Percentiles rank a stretch among this genome's conserved stretches.
These are phyloP conservation scores for Zoanthus sansibaricus DNA, from an alignment of 92 coral and sea anemone genomes.

Conservation along the genomic window DNA sequence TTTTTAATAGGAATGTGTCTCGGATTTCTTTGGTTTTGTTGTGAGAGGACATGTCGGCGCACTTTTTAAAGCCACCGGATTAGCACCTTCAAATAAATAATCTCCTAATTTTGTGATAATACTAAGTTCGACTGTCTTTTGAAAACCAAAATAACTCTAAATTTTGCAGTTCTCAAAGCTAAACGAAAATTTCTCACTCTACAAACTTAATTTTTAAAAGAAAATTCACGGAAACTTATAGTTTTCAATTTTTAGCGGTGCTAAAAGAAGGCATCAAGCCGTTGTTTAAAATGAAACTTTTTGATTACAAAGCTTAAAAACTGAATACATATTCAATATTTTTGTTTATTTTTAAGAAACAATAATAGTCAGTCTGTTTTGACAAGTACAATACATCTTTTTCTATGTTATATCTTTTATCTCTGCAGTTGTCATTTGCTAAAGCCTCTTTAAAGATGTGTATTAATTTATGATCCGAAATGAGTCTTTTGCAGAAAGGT, in stretches of 20 bases:
- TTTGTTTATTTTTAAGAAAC: constrained; percentile 21
- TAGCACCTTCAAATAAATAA: constrained; percentile 28
- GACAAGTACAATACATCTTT: constrained; percentile 32
- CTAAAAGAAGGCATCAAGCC: constrained; percentile 4
- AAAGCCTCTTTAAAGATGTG: constrained; percentile 17
- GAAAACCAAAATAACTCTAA: background rate
- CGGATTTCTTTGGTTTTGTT: constrained; percentile 28
- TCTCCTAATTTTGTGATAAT: constrained; percentile 23
- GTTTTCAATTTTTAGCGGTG: background rate
- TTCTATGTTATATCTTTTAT: constrained; percentile 3
- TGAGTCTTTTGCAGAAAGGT: too few relatives aligned
- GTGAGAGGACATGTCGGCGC: background rate
- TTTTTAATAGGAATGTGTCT: constrained; percentile 15
- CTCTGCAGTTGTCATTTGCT: constrained; percentile 28
- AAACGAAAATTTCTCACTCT: background rate
- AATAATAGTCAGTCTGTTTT: constrained; percentile 32
- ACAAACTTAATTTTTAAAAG: background rate
- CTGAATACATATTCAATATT: constrained; percentile 18
- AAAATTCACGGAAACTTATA: background rate
- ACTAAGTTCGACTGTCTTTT: background rate
- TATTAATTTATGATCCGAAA: background rate
- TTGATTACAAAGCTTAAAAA: constrained; percentile 34
- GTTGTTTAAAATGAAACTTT: constrained; percentile 32
- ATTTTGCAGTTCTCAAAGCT: background rate
- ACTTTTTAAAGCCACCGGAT: constrained; percentile 33